These are phyloP conservation scores for Gavia stellata DNA, from an alignment of 2,113 vertebrate species.

Conservation along the genomic window DNA sequence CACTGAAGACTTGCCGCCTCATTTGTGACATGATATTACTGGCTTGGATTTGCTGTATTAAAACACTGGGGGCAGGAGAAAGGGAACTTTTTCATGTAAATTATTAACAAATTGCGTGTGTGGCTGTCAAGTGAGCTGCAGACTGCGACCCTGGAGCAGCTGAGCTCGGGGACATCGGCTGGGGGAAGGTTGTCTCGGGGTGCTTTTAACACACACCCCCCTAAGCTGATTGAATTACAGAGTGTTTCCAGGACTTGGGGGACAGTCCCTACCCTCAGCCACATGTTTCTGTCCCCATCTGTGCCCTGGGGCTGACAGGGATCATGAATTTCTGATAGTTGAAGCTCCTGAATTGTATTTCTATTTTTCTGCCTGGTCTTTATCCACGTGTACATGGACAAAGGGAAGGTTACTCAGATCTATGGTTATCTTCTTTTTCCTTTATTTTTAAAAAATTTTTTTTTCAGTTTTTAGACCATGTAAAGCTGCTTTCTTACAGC, in stretches of 20 bases:
- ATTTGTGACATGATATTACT: background rate
- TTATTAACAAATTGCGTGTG: background rate
- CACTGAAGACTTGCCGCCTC: background rate
- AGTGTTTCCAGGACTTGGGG: background rate
- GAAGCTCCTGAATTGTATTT: background rate
- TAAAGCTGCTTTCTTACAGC: background rate
- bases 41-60: background rate
- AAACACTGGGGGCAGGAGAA: background rate
- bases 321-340: background rate
- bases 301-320: background rate
- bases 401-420: background rate
- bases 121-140: background rate
- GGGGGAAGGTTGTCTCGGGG: background rate
- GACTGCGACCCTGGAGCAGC: background rate
- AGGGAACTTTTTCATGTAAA: background rate
- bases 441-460: too few species aligned
- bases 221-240: background rate
- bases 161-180: accelerated
- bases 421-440: background rate
- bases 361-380: background rate
- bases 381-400: background rate
- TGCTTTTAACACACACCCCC: background rate
- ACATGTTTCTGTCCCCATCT: accelerated
- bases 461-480: background rate
- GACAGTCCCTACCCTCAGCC: background rate